Evolutionary conservation across 1,140 invertebrate genomes (phyloP).

Genomic region (Drepana arcuata): DNA sequence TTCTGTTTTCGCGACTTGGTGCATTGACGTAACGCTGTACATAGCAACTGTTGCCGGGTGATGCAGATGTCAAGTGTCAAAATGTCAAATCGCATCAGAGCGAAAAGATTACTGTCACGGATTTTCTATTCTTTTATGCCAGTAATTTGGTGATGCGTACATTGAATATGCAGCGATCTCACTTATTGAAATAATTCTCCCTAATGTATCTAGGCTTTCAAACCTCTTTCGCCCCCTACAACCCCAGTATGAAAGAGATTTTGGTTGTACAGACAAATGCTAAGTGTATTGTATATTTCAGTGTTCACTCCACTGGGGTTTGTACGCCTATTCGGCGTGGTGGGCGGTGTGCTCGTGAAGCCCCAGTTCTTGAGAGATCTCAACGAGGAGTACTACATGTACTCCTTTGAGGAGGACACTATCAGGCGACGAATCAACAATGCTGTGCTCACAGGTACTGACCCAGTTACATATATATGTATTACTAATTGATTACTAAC

Average conservation of each 20-base stretch:
- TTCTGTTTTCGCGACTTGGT: conserved; percentile 4
- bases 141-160: too few relatives aligned
- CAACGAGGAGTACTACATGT: conserved; percentile 89
- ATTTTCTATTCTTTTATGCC: too few relatives aligned
- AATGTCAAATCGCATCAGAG: too few relatives aligned
- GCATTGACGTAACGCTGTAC: conserved; percentile 37
- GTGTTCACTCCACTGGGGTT: conserved; percentile 96
- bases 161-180: too few relatives aligned
- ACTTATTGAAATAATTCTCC: too few relatives aligned
- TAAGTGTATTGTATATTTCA: conserved; percentile 63
- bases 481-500: too few relatives aligned
- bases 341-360: conserved; percentile 91
- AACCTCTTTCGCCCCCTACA: too few relatives aligned
- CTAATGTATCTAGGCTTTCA: too few relatives aligned
- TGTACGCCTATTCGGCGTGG: conserved; percentile 90
- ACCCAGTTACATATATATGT: too few relatives aligned
- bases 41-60: conserved; percentile 43
- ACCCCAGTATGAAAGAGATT: too few relatives aligned
- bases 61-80: conserved; percentile 7
- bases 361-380: conserved; percentile 92
- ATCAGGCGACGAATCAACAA: conserved; percentile 81
- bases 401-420: conserved; percentile 86
- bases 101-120: too few relatives aligned
- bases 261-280: too few relatives aligned
- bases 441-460: conserved; percentile 74